Base-by-base conservation (phyloP, 2,113 vertebrate species). In the Pantherophis guttatus region DNA sequence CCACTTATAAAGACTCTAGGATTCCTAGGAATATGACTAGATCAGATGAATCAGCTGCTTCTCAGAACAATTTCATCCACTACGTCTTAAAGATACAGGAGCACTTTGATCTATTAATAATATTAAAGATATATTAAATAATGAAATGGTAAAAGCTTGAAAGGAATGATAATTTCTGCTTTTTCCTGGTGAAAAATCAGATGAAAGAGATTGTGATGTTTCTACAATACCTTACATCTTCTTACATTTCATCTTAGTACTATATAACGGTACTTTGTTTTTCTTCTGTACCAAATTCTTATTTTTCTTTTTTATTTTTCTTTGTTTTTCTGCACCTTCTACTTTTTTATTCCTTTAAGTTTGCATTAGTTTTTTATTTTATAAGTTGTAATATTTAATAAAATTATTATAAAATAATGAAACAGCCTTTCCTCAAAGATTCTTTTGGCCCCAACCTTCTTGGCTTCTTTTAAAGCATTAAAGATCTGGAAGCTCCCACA, bases 11-110 rank as follows among this genome's bases (percentile, higher is more conserved):
- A 81, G 33, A 15, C 17, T n/a, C 88, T 57, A 26, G 29, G 70
- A 90, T 90, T 93, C 88, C 44, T 59, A 59, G 33, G 54, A 86
- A 62, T 90, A 81, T 93, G 88, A 86, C 88, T 23, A 89, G 52
- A 57, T 8, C 23, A 7, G 59, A 89, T 89, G 62, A 89, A 58
- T 85, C 92, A 93, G 70, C 65, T 90, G n/a, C 29, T 86, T 59
- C 44, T 62, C 57, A 48, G 53, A 39, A 19, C 55, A 90, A 57
- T 85, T 59, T 93, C 44, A 53, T 21, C 53, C 11, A n/a, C 44
- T 57, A 29, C 2, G 21, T 59, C 57, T 89, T 90, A 58, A 93
- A 93, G 88, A 48, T 89, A 90, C 26, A 90, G 54, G 57, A 26
- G 26, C 75, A 54, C 29, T 50, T 55, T 55, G 65, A 12, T 90